These are phyloP conservation scores for Upupa epops DNA, from an alignment of 2,113 vertebrate genomes.

Conservation along the genomic window DNA sequence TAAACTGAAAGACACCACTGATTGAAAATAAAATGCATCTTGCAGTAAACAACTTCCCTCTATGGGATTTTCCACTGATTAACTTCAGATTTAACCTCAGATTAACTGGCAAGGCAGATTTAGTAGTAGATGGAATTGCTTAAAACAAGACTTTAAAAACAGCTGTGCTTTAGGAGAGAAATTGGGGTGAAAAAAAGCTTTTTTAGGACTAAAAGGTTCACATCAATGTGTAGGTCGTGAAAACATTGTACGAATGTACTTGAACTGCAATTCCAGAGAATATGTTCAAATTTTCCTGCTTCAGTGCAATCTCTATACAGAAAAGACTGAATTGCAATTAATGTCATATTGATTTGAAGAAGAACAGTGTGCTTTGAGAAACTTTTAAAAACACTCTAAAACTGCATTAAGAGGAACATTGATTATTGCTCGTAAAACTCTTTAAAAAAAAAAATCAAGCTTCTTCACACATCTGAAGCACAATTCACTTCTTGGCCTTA, in stretches of 20 bases:
- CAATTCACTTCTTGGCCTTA: neutral
- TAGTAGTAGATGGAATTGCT: neutral
- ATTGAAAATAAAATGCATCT: neutral
- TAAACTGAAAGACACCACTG: neutral
- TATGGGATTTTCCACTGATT: neutral
- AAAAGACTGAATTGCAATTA: neutral
- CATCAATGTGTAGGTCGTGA: neutral
- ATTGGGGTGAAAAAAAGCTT: neutral
- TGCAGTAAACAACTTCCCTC: neutral
- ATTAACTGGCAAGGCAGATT: neutral
- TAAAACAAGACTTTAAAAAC: neutral
- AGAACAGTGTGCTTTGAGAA: accelerated
- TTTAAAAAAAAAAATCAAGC: too few species aligned
- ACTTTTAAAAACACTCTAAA: neutral
- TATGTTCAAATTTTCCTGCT: neutral
- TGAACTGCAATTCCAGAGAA: neutral
- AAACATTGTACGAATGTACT: neutral
- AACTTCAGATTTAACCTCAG: neutral
- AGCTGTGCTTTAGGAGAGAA: neutral
- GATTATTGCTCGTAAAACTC: neutral
- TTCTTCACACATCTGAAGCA: neutral
- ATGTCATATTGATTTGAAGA: neutral
- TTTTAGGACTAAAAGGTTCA: neutral
- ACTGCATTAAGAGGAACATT: neutral
- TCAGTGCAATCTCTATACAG: neutral